Conservation (phyloP, 2,888 invertebrate species). For the Chrysolina oricalcia region DNA sequence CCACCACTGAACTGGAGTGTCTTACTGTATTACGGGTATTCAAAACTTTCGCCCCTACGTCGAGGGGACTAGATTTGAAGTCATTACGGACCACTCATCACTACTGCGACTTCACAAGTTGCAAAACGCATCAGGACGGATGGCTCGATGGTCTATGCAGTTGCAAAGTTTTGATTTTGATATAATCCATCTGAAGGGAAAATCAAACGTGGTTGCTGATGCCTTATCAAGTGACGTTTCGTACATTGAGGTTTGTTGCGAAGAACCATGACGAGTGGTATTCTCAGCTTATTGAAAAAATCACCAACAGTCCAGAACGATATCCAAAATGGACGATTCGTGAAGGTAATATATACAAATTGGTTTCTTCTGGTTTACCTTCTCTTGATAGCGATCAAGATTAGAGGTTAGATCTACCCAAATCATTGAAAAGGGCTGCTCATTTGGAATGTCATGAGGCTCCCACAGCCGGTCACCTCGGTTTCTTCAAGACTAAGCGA, state of each 20-base stretch:
- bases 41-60: no score
- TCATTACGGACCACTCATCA: no score
- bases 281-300: conserved; percentile 10
- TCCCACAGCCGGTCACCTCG: conserved; percentile 39
- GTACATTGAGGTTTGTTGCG: conserved; percentile 27
- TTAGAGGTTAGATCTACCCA: conserved; percentile 43
- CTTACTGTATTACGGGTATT: conserved; percentile 49
- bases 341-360: conserved; percentile 46
- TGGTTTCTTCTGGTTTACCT: conserved; percentile 27
- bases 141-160: conserved; percentile 33
- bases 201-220: conserved; percentile 32
- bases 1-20: conserved; percentile 50
- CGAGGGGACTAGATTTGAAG: conserved; percentile 43
- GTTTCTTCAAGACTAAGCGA: conserved; percentile 36
- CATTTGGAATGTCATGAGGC: conserved; percentile 30
- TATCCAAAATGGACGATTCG: conserved; percentile 43
- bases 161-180: conserved; percentile 40
- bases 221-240: conserved; percentile 26
- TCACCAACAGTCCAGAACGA: conserved; percentile 33
- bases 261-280: conserved; percentile 41
- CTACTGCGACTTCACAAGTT: no score
- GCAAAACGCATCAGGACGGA: not conserved
- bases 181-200: conserved; percentile 34
- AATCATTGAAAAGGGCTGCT: conserved; percentile 18
- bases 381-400: conserved; percentile 27